Evolutionary conservation across 2,888 invertebrate genomes (phyloP).

Genomic region (Philereme vetulata): DNA sequence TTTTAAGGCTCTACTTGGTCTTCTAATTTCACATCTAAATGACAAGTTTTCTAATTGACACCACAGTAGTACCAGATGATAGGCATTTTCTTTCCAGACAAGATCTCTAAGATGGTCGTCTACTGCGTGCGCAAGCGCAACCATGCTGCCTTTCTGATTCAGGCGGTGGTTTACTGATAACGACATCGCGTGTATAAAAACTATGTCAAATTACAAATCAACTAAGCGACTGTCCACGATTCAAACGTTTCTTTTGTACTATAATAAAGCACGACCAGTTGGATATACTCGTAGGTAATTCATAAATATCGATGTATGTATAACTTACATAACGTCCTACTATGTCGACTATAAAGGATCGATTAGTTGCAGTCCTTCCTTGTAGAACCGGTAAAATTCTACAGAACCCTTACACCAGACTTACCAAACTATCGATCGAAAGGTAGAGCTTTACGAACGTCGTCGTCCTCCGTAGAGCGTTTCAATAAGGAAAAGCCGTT

Average conservation of each 20-base stretch:
- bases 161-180: slow-evolving; percentile 20
- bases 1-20: not conserved
- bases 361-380: too few species aligned
- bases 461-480: not conserved
- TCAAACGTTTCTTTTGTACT: too few species aligned
- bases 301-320: too few species aligned
- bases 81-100: slow-evolving; percentile 37
- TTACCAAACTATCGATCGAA: slow-evolving; percentile 1
- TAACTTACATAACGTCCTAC: too few species aligned
- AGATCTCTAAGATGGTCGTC: slow-evolving; percentile 35
- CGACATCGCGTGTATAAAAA: slow-evolving; percentile 15
- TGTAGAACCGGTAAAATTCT: too few species aligned
- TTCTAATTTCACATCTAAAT: slow-evolving; percentile 12
- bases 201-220: slow-evolving; percentile 13
- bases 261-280: too few species aligned
- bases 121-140: slow-evolving; percentile 19
- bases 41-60: slow-evolving; percentile 33
- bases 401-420: too few species aligned
- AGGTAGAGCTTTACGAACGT: not conserved
- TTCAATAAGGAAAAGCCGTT: not conserved
- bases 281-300: too few species aligned
- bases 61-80: slow-evolving; percentile 22
- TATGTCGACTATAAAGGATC: too few species aligned
- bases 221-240: too few species aligned
- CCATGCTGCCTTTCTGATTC: slow-evolving; percentile 28